phyloP scores from a whole-genome alignment of 2,113 vertebrate genomes.

The Trichomycterus rosablanca region DNA sequence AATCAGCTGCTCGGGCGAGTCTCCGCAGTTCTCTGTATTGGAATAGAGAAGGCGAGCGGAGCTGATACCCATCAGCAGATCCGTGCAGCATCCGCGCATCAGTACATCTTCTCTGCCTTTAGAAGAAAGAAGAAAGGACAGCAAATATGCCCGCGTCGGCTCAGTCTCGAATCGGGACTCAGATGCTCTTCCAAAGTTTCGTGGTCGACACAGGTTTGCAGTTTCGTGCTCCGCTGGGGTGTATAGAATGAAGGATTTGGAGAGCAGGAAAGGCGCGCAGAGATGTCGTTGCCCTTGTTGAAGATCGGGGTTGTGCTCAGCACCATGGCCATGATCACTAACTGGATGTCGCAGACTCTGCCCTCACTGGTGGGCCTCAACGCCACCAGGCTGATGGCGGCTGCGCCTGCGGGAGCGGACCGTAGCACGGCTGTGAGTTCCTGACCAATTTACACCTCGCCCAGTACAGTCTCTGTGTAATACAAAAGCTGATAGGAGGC shows the following conservation, averaged over 20 bases:
- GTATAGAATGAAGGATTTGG: constrained; percentile 67
- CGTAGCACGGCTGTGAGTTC: constrained; percentile 80
- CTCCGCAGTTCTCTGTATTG: constrained; percentile 33
- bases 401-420: constrained; percentile 73
- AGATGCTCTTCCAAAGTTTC: constrained; percentile 48
- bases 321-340: constrained; percentile 88
- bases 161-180: constrained; percentile 19
- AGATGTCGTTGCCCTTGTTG: constrained; percentile 84
- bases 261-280: constrained; percentile 58
- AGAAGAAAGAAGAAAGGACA: background rate
- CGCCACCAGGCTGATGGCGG: constrained; percentile 75
- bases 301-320: constrained; percentile 86
- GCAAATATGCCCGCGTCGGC: constrained; percentile 40
- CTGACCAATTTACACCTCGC: background rate
- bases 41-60: constrained; percentile 16
- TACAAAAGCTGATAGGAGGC: background rate
- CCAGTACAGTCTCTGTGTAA: background rate
- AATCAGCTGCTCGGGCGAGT: constrained; percentile 27
- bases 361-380: constrained; percentile 82
- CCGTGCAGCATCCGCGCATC: constrained; percentile 3
- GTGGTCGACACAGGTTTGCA: constrained; percentile 55
- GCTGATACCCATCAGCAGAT: background rate
- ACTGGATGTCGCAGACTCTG: constrained; percentile 88
- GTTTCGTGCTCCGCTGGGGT: constrained; percentile 57
- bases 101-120: background rate